These are phyloP conservation scores for Xiphophorus couchianus DNA, from an alignment of 2,113 vertebrate genomes.

Conservation along the genomic window DNA sequence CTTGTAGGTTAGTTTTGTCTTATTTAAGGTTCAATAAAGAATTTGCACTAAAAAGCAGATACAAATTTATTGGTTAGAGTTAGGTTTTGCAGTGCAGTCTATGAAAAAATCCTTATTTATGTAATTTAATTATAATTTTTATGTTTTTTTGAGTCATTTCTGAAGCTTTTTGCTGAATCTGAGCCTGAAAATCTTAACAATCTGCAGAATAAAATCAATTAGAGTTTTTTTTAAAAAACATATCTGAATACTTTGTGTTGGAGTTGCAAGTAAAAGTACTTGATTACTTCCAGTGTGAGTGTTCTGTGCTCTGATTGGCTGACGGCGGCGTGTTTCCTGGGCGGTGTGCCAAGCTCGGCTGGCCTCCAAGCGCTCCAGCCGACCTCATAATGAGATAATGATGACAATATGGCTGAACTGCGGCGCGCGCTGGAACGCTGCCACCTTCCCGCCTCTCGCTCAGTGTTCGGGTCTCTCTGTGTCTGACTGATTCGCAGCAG, in stretches of 20 bases:
- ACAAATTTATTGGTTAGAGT: too few relatives aligned
- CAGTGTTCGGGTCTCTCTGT: neutral
- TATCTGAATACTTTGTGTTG: neutral
- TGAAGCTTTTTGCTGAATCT: neutral
- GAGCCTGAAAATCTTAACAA: neutral
- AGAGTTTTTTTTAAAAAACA: neutral
- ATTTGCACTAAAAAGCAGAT: too few relatives aligned
- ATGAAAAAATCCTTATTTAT: too few relatives aligned
- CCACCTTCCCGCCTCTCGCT: neutral
- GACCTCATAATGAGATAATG: constrained; percentile 25
- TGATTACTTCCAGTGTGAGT: neutral
- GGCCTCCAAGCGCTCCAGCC: neutral
- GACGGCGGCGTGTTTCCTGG: neutral
- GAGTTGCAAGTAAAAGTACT: neutral
- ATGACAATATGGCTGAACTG: constrained; percentile 15
- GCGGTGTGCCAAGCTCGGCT: constrained; percentile 8
- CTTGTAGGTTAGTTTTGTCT: too few relatives aligned
- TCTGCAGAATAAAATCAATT: neutral
- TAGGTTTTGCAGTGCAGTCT: too few relatives aligned
- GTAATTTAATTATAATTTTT: too few relatives aligned
- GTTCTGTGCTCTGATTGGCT: constrained; percentile 4
- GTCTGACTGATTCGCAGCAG: neutral
- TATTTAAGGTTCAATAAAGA: too few relatives aligned
- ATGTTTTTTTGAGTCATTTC: too few relatives aligned
- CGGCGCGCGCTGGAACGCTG: constrained; percentile 10